Base-by-base conservation (phyloP, 1,140 invertebrate species). In the Drosophila lowei region DNA sequence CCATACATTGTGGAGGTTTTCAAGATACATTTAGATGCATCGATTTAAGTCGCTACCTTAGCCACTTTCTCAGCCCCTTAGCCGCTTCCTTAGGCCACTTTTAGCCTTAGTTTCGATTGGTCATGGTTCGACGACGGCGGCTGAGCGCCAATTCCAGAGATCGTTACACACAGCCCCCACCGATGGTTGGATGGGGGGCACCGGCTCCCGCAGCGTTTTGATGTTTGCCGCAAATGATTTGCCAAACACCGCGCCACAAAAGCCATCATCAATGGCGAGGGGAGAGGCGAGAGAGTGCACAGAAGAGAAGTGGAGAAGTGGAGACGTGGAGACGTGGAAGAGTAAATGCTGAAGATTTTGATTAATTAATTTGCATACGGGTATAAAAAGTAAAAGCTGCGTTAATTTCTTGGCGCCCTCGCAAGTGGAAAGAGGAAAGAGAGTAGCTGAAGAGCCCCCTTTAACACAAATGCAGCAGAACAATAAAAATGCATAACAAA, bases 401-500 rank as follows among this genome's bases (percentile, higher is more conserved):
- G 67, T 74, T 71, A 66, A 77, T 64, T 83, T 80, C 61, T 70
- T 73, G 63, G 44, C 71, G 61, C 63, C 67, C 53, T 38, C 63
- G 21, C 30, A 28, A 8, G 38, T n/a, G n/a, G n/a, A n/a, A n/a
- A n/a, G n/a, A 18, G 25, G 28, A 47, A 28, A 8, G 38, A 18
- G 25, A n/a, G 38, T n/a, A 55, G 21, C 21, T 60, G 44, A 54
- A 61, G 77, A 44, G 59, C 28, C 53, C 59, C 68, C 42, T n/a
- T n/a, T n/a, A n/a, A n/a, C n/a, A n/a, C n/a, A 61, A 79, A 88
- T 83, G 84, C 83, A 85, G 80, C 70, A 71, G 83, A 73, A 88
- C 84, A 88, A 88, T 88, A 88, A 88, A 88, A 88, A 79, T 75
- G 84, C 78, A 79, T 88, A 89, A 89, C 79, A 88, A 88, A 88